Percentiles rank a stretch among this genome's conserved stretches.
Evolutionary conservation across 92 coral and sea anemone genomes (phyloP).

Genomic region (Epizoanthus stellaris): DNA sequence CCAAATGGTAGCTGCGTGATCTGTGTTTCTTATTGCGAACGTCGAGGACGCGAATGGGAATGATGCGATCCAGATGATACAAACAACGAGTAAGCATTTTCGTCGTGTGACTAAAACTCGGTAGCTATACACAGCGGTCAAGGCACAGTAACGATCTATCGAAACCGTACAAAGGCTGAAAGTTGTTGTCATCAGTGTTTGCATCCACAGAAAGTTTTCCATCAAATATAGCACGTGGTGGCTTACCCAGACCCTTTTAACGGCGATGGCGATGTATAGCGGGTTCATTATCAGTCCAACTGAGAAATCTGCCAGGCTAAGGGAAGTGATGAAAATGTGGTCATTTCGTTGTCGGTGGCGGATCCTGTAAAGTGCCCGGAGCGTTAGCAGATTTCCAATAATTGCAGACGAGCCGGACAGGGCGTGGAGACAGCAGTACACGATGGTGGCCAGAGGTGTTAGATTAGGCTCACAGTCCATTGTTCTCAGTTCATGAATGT

Average conservation of each 20-base stretch:
- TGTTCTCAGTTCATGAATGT: no score
- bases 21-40: no score
- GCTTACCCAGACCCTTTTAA: conserved; percentile 7
- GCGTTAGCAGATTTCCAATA: no score
- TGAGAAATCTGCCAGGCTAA: conserved; percentile 27
- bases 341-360: no score
- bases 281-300: conserved; percentile 25
- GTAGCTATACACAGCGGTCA: conserved; percentile 2
- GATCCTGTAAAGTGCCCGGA: no score
- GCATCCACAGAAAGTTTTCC: conserved; percentile 36
- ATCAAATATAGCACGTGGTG: conserved; percentile 6
- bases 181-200: conserved; percentile 9
- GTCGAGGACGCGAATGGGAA: no score
- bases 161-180: conserved; percentile 10
- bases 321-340: conserved; percentile 6
- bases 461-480: no score
- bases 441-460: no score
- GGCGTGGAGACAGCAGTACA: no score
- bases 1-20: no score
- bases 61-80: no score
- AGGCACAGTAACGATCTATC: conserved; percentile 12
- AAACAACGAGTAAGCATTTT: neutral
- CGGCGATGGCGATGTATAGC: conserved; percentile 8
- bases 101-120: neutral
- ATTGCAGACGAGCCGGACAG: no score